Conservation (phyloP, 2,113 vertebrate species). For the Solenodon paradoxus region DNA sequence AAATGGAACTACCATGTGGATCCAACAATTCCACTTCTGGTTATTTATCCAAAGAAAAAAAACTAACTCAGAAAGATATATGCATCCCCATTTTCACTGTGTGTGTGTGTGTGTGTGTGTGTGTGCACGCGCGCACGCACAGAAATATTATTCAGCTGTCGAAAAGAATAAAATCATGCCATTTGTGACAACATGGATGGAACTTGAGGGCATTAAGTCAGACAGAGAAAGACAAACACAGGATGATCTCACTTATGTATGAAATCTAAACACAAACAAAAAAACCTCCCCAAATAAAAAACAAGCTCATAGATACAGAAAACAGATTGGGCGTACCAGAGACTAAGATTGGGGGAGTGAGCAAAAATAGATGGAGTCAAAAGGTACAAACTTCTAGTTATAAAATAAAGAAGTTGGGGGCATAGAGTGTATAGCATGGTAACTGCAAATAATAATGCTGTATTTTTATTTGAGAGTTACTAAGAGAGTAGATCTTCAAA, state of each 20-base stretch:
- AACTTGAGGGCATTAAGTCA: background rate
- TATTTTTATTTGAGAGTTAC: background rate
- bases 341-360: background rate
- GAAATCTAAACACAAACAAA: background rate
- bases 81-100: background rate
- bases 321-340: background rate
- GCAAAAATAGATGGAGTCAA: background rate
- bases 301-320: background rate
- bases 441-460: background rate
- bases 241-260: background rate
- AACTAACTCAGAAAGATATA: background rate
- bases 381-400: background rate
- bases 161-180: background rate
- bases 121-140: too few species aligned
- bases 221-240: background rate
- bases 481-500: background rate
- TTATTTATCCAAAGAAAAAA: background rate
- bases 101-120: too few species aligned
- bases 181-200: background rate
- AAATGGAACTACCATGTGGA: background rate
- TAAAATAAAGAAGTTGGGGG: background rate
- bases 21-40: background rate
- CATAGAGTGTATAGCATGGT: background rate
- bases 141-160: background rate
- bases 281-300: too few species aligned